Percentiles rank a stretch among this genome's conserved stretches.
Evolutionary conservation across 2,797 vertebrate genomes (phyloP).

Genomic region (Scolopax rusticola): DNA sequence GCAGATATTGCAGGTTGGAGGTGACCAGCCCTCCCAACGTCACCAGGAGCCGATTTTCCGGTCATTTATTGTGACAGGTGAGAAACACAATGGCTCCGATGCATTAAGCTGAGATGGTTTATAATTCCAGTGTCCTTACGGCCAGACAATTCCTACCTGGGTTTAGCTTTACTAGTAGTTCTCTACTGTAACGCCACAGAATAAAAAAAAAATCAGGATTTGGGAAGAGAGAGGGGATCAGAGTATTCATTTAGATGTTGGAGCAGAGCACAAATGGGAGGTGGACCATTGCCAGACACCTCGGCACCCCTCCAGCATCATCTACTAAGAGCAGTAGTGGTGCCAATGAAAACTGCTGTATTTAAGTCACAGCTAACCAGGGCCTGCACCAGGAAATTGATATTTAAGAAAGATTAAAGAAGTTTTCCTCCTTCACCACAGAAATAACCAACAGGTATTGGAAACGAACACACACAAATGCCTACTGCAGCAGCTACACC

Average conservation of each 20-base stretch:
- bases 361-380: background rate
- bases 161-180: background rate
- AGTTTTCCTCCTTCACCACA: background rate
- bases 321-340: background rate
- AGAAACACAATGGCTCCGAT: background rate
- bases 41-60: background rate
- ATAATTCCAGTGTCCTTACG: background rate
- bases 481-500: background rate
- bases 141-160: background rate
- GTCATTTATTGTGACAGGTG: background rate
- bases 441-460: background rate
- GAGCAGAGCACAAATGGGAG: background rate
- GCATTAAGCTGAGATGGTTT: background rate
- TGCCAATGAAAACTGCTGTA: background rate
- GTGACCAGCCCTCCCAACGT: background rate
- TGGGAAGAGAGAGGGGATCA: background rate
- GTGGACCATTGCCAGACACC: background rate
- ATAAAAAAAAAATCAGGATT: background rate
- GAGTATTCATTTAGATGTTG: background rate
- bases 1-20: fast-evolving
- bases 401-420: background rate
- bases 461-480: background rate
- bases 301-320: background rate
- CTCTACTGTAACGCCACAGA: background rate
- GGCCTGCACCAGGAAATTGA: background rate